A percentile compares a stretch with the other conserved stretches of the same genome.
phyloP scores from a whole-genome alignment of 2,113 vertebrate genomes.

The Amblyopsis rosae region DNA sequence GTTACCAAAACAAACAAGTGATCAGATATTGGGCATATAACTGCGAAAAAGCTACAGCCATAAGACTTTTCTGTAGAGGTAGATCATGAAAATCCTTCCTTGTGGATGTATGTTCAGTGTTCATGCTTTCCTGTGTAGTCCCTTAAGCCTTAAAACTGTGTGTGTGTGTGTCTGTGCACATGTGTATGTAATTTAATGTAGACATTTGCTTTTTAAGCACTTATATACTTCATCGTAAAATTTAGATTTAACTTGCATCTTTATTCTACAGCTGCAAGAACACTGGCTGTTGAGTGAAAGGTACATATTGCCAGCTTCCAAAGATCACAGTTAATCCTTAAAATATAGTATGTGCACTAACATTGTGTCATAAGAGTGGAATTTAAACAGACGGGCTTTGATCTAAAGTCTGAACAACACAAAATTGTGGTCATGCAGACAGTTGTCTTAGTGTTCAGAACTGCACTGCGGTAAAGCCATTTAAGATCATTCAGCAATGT shows the following conservation, averaged over 20 bases:
- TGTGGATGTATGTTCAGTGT: background rate
- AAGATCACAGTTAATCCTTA: no score
- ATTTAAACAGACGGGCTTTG: no score
- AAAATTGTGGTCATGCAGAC: no score
- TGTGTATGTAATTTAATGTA: constrained; percentile 1
- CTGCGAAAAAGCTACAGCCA: background rate
- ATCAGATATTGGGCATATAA: background rate
- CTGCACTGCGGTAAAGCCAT: constrained; percentile 44
- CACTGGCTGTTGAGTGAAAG: no score
- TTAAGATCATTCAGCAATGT: constrained; percentile 17
- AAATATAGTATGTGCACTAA: no score
- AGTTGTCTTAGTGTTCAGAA: background rate
- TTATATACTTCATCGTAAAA: background rate
- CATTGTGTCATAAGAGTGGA: no score
- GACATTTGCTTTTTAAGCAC: background rate
- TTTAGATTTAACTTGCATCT: background rate
- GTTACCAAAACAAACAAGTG: background rate
- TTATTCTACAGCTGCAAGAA: no score
- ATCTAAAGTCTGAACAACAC: no score
- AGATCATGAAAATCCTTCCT: background rate
- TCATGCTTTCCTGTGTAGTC: constrained; percentile 18
- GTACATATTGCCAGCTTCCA: no score
- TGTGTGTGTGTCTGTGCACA: background rate
- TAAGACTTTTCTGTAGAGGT: background rate
- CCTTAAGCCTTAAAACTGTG: constrained; percentile 52